These are phyloP conservation scores for Mesaphorura yosii DNA, from an alignment of 1,140 invertebrate genomes.

Conservation along the genomic window DNA sequence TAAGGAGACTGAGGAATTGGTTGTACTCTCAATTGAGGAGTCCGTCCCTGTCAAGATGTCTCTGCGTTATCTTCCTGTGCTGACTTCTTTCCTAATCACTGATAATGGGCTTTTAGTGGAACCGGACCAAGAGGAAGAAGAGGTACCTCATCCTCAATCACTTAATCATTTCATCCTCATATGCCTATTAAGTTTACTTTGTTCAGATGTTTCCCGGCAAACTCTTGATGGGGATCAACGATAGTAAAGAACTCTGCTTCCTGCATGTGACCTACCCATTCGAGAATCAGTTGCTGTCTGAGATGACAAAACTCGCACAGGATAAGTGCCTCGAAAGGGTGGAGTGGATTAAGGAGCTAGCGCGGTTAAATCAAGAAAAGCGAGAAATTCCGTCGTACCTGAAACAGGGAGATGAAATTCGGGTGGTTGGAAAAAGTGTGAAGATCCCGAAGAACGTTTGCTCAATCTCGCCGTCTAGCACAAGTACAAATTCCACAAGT, in stretches of 20 bases:
- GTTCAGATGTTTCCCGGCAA: constrained; percentile 26
- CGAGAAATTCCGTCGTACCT: too few species aligned
- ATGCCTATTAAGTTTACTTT: not conserved
- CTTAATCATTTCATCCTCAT: constrained; percentile 1
- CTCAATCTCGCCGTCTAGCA: too few species aligned
- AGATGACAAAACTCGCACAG: constrained; percentile 17
- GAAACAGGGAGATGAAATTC: too few species aligned
- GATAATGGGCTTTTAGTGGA: constrained; percentile 17
- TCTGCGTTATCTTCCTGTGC: constrained; percentile 21
- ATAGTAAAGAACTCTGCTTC: constrained; percentile 27
- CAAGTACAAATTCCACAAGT: too few species aligned
- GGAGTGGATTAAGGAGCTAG: constrained; percentile 14
- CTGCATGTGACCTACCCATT: constrained; percentile 25
- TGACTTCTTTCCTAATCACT: constrained; percentile 24
- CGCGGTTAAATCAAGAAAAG: too few species aligned
- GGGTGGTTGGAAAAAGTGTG: too few species aligned
- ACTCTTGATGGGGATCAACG: constrained; percentile 24
- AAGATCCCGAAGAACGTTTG: too few species aligned
- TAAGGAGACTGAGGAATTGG: constrained; percentile 18
- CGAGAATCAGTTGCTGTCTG: constrained; percentile 7
- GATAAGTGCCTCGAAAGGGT: constrained; percentile 22
- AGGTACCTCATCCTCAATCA: constrained; percentile 10
- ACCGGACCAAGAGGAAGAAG: constrained; percentile 27
- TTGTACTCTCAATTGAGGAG: constrained; percentile 21
- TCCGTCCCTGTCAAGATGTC: constrained; percentile 23